Base-by-base conservation (phyloP, 2,888 invertebrate genomes). In the Cynaeus angustus region DNA sequence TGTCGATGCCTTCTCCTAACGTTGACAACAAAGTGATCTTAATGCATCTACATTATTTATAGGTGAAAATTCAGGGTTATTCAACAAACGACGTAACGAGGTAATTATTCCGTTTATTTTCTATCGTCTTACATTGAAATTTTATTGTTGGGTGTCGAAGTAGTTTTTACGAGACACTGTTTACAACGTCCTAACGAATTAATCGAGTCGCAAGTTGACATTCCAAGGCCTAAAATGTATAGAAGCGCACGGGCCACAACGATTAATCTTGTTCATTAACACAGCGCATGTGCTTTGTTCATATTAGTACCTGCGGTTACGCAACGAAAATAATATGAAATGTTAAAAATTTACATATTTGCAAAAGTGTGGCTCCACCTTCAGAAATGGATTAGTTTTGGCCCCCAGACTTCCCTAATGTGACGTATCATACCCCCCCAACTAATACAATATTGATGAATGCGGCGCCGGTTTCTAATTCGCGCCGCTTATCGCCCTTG, bases 361-460 rank as follows among this genome's bases (percentile, higher is more conserved):
- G 4, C 28, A n/a, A 41, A 41, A n/a, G 9, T 16, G 46, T 16
- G 12, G 41, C 41, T 41, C 41, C 41, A 41, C 41, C 41, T 41
- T 12, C 3, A 41, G 41, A 58, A 58, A 66, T 58, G 58, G 66
- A 66, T 58, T 66, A 58, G 30, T 58, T 66, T 16, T 41, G 66
- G 26, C 12, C 48, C 30, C 30, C 41, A 33, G 28, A 50, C 37
- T 53, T 65, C 46, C 33, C 65, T 65, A 66, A 58, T 66, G 56
- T 55, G 45, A 65, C 55, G 48, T 10, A 16, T 48, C 37, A 50
- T 53, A 26, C 38, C 12, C 12, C 12, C 12, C 56, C 43, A 58
- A 43, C 66, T 66, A 58, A 56, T 66, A 66, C 38, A 56, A 45
- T 37, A 66, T 58, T 66, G 66, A 66, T 66, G 66, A 66, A 59